Conservation (phyloP, 2,113 vertebrate genomes). For the Pelmatolapia mariae region DNA sequence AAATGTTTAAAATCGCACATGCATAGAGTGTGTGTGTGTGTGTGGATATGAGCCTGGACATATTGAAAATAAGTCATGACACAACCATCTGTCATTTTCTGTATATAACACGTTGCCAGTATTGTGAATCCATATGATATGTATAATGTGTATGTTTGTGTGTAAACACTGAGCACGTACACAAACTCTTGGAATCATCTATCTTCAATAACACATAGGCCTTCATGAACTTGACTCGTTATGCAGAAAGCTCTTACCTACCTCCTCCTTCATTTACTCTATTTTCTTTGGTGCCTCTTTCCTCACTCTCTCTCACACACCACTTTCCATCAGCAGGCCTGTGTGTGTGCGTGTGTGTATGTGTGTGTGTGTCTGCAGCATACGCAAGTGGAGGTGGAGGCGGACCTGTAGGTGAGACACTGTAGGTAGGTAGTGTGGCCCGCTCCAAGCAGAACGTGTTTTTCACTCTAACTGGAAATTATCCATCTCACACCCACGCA, state of each 20-base stretch:
- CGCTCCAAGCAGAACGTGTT: conserved; percentile 8
- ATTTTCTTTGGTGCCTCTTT: background rate
- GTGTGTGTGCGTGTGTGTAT: background rate
- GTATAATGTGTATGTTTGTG: background rate
- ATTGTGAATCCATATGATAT: background rate
- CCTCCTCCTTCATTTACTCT: background rate
- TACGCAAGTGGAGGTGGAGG: background rate
- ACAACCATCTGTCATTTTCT: conserved; percentile 5
- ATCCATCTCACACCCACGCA: conserved; percentile 44
- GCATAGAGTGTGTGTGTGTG: background rate
- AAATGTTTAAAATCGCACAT: background rate
- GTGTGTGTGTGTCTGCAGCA: background rate
- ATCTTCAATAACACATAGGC: conserved; percentile 17
- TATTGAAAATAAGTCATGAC: background rate
- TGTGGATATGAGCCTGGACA: background rate
- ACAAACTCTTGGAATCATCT: background rate
- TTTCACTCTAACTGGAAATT: conserved; percentile 36
- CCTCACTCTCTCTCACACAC: background rate
- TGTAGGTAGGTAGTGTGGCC: background rate
- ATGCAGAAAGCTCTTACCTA: background rate
- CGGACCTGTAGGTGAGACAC: background rate
- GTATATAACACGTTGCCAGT: background rate
- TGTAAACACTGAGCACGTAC: background rate
- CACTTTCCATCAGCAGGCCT: background rate
- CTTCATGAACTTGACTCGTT: background rate